Evolutionary conservation across 2,888 invertebrate genomes (phyloP), one percentile per base, ranked within the genome.

Genomic region (Agrenia bidenticulata): DNA sequence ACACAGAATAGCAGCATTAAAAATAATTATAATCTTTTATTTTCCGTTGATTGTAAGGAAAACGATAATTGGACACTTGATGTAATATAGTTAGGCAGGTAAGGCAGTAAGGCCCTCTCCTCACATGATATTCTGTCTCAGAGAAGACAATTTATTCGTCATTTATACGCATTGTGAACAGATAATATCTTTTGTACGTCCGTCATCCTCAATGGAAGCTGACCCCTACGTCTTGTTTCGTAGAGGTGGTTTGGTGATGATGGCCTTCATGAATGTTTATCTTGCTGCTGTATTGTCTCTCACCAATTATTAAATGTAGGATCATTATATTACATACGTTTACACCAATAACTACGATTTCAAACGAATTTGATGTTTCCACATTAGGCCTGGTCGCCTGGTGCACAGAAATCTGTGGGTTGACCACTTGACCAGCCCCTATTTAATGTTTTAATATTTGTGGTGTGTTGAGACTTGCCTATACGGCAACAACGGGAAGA

Each of bases 11-110:
- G 49, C 24, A 45, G 42, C 45, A 57, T 57, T 37, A 58, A 45
- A 58, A 41, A 37, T 58, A 58, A 58, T 58, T 58, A 58, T 58
- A 15, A 45, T 45, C 58, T 58, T 58, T 58, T 21, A 39, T 57
- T 57, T 57, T 57, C 23, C 49, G 58, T 58, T 58, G 42, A 58
- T 58, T 45, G 58, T 45, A 58, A 58, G 49, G 49, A 27, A 58
- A 58, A 58, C 45, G 24, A 45, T 58, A 45, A 58, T 58, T 58
- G 58, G 58, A 17, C 19, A 15, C 45, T 5, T 45, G 4, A 32
- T 32, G 32, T 32, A 4, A 45, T 45, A 39, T 39, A 39, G 19
- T 45, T 45, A n/a, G 45, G n/a, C 5, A 5, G 45, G 5, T 17
- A 15, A 19, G 5, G 45, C 15, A n/a, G n/a, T 45, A 15, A 17